Evolutionary conservation across 1,140 invertebrate species (phyloP).

Genomic region (Pseudomyrmex dendroicus): DNA sequence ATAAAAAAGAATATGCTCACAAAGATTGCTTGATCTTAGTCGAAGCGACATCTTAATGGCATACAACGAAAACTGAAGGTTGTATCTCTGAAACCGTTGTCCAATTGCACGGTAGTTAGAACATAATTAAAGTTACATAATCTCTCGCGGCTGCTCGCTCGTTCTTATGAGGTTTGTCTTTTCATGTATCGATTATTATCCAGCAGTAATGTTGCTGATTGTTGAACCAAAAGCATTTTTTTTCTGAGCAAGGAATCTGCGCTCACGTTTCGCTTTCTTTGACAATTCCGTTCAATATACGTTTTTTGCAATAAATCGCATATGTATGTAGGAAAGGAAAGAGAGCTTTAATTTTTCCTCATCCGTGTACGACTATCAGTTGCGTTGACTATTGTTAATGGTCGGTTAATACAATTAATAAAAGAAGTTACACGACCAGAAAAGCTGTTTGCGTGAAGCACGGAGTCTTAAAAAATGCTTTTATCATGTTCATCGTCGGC

Average conservation of each 20-base stretch:
- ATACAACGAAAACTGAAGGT: constrained; percentile 50
- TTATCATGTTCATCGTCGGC: constrained; percentile 10
- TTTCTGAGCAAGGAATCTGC: constrained; percentile 22
- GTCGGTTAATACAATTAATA: constrained; percentile 34
- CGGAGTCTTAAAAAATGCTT: not conserved
- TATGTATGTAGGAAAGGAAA: not conserved
- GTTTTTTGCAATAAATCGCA: too few relatives aligned
- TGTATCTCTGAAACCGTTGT: constrained; percentile 17
- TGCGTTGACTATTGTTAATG: constrained; percentile 19
- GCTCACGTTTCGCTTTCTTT: not conserved
- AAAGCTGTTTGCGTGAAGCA: constrained; percentile 15
- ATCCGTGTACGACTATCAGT: not conserved
- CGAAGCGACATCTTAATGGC: constrained; percentile 67
- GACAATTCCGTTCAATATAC: not conserved
- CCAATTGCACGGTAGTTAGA: constrained; percentile 73
- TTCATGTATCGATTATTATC: constrained; percentile 34
- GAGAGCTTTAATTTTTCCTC: not conserved
- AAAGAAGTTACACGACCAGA: constrained; percentile 25
- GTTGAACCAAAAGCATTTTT: constrained; percentile 58
- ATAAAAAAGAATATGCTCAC: constrained; percentile 9
- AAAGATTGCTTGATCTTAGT: constrained; percentile 47
- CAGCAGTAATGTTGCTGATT: constrained; percentile 66
- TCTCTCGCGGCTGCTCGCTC: constrained; percentile 46
- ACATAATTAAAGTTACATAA: constrained; percentile 74
- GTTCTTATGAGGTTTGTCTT: constrained; percentile 5